Evolutionary conservation across 2,888 invertebrate species (phyloP).

Genomic region (Noctua fimbriata): DNA sequence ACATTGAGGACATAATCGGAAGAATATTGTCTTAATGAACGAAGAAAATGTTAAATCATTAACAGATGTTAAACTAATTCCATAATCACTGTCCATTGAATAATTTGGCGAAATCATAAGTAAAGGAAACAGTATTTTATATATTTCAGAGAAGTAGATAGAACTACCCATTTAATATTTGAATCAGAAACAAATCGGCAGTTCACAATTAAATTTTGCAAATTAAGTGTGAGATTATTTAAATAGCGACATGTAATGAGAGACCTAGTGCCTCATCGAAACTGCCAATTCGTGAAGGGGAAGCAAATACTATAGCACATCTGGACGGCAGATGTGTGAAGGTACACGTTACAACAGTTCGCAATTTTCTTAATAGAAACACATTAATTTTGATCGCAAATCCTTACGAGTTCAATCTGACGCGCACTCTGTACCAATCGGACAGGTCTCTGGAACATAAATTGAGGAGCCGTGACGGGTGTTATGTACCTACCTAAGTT

Average conservation of each 20-base stretch:
- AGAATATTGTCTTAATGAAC: conserved; percentile 23
- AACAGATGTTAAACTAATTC: conserved; percentile 19
- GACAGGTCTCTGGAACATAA: conserved; percentile 92
- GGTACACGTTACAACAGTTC: conserved; percentile 89
- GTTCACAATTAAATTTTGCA: conserved; percentile 72
- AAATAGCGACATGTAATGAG: conserved; percentile 58
- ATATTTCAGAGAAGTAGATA: conserved; percentile 78
- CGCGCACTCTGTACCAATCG: conserved; percentile 96
- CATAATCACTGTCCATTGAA: conserved; percentile 25
- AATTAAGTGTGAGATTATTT: conserved; percentile 57
- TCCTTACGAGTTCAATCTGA: conserved; percentile 96
- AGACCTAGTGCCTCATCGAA: conserved; percentile 73
- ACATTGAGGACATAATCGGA: conserved; percentile 8
- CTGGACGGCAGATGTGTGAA: conserved; percentile 89
- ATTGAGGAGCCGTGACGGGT: conserved; percentile 86
- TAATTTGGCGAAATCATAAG: conserved; percentile 47
- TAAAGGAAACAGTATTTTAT: conserved; percentile 55
- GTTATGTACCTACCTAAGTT: conserved; percentile 78
- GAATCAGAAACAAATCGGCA: conserved; percentile 84
- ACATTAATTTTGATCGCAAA: conserved; percentile 88
- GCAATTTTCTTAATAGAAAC: conserved; percentile 87
- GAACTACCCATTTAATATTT: conserved; percentile 77
- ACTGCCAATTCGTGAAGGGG: conserved; percentile 87
- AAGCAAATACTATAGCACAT: conserved; percentile 87
- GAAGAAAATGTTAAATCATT: conserved; percentile 15